A percentile compares a stretch with the other conserved stretches of the same genome.
These are phyloP conservation scores for Sciurus niger DNA, from an alignment of 2,113 vertebrate genomes.

Conservation along the genomic window DNA sequence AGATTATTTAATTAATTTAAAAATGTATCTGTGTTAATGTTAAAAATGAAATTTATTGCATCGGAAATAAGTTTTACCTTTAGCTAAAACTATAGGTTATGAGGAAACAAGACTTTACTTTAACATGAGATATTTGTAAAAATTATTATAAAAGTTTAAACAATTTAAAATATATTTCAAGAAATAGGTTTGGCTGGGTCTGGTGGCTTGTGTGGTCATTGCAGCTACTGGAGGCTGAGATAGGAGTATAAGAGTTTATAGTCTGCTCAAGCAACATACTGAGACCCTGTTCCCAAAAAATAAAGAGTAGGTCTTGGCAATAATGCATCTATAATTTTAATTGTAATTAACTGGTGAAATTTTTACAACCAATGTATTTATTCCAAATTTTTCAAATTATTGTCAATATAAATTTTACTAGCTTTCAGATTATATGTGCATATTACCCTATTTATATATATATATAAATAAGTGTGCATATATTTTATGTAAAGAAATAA, in stretches of 20 bases:
- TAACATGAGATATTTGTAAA: not conserved
- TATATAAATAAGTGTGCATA: not conserved
- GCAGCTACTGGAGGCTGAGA: not conserved
- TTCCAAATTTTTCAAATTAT: conserved; percentile 22
- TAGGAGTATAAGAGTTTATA: not conserved
- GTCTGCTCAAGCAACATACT: not conserved
- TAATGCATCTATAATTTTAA: not conserved
- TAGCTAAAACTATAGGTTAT: not conserved
- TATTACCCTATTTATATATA: not conserved
- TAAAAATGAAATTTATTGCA: not conserved
- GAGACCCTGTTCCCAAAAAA: not conserved
- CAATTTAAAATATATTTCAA: conserved; percentile 5
- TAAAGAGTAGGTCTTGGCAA: not conserved
- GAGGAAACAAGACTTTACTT: not conserved
- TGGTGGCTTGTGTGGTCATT: not conserved
- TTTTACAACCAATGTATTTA: not conserved
- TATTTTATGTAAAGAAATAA: not conserved
- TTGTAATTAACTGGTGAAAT: not conserved
- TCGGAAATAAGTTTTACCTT: not conserved
- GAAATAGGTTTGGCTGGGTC: not conserved
- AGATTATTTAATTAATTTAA: not conserved
- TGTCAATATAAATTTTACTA: not conserved
- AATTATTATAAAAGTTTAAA: not conserved
- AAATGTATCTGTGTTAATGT: not conserved
- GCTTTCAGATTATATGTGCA: not conserved